Evolutionary conservation across 2,888 invertebrate species (phyloP).

Genomic region (Amphipyra tragopoginis): DNA sequence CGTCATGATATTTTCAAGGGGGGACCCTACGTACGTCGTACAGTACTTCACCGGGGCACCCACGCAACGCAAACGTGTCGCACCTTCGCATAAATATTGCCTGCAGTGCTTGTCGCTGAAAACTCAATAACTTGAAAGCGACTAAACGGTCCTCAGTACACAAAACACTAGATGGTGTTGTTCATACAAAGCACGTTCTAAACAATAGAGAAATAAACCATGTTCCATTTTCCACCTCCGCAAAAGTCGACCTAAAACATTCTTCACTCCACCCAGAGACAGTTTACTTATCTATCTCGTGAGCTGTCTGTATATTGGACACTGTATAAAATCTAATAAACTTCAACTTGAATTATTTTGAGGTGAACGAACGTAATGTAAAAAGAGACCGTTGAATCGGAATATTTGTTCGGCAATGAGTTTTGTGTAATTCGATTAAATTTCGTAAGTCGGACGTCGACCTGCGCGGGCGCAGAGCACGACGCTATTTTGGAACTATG

Average conservation of each 20-base stretch:
- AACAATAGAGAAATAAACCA: slow-evolving; percentile 86
- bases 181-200: slow-evolving; percentile 73
- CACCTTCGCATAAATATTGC: slow-evolving; percentile 72
- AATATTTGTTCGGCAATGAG: slow-evolving; percentile 72
- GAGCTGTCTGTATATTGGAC: slow-evolving; percentile 61
- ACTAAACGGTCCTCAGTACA: slow-evolving; percentile 66
- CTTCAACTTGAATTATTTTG: slow-evolving; percentile 40
- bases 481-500: slow-evolving; percentile 76
- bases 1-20: slow-evolving; percentile 58
- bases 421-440: slow-evolving; percentile 80
- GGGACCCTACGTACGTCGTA: slow-evolving; percentile 60
- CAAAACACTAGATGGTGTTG: slow-evolving; percentile 60
- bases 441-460: slow-evolving; percentile 79
- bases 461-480: slow-evolving; percentile 70
- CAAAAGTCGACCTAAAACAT: slow-evolving; percentile 69
- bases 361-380: slow-evolving; percentile 66
- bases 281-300: slow-evolving; percentile 64
- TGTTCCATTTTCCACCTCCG: slow-evolving; percentile 77
- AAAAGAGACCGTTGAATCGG: slow-evolving; percentile 63
- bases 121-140: slow-evolving; percentile 73
- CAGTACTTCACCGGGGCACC: slow-evolving; percentile 66
- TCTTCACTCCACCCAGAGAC: slow-evolving; percentile 60
- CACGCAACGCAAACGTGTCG: slow-evolving; percentile 70
- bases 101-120: slow-evolving; percentile 69
- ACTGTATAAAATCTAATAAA: slow-evolving; percentile 56